These are phyloP conservation scores for Phylloscopus trochiloides DNA, from an alignment of 2,113 vertebrate genomes.

Conservation along the genomic window DNA sequence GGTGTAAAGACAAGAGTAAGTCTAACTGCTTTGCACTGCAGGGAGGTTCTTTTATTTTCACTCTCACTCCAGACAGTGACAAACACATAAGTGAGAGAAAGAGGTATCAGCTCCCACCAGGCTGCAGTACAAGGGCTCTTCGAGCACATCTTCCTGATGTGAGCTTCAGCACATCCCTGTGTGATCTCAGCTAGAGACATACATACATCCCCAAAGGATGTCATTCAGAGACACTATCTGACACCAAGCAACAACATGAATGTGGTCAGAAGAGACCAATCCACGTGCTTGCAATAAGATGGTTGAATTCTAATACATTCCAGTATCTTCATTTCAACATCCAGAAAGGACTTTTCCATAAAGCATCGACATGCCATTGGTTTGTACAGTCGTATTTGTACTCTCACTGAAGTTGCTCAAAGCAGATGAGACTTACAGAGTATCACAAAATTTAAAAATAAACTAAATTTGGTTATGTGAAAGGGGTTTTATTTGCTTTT, in stretches of 20 bases:
- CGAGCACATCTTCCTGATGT: neutral
- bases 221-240: neutral
- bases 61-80: neutral
- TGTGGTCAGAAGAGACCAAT: neutral
- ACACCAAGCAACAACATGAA: neutral
- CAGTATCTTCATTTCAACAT: neutral
- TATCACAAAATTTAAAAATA: neutral
- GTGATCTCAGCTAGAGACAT: neutral
- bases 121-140: neutral
- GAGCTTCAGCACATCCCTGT: neutral
- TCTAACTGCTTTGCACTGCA: neutral
- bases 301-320: neutral
- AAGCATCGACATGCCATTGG: fast-evolving
- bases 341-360: neutral
- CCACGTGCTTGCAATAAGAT: neutral
- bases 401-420: neutral
- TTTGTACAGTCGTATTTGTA: neutral
- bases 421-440: fast-evolving
- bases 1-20: neutral
- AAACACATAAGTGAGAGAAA: neutral
- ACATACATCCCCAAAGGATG: neutral
- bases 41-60: neutral
- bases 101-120: neutral
- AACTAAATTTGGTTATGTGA: neutral
- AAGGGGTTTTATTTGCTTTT: neutral